Evolutionary conservation across 2,113 vertebrate species (phyloP).

Genomic region (Haemorhous mexicanus): DNA sequence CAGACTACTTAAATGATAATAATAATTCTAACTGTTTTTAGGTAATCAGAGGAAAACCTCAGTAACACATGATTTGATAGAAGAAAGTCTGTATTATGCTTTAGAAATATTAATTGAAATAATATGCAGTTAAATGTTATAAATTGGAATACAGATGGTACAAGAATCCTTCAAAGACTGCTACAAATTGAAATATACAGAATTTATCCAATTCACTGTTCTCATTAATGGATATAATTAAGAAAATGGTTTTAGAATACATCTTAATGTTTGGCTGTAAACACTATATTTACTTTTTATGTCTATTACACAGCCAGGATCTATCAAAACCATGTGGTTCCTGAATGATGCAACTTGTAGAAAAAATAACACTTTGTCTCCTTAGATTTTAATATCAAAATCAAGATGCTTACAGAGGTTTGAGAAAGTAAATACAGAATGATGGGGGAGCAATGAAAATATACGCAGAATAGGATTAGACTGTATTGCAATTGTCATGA

Average conservation of each 20-base stretch:
- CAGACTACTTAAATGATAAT: background rate
- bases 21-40: background rate
- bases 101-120: background rate
- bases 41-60: background rate
- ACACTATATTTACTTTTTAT: background rate
- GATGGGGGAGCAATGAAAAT: fast-evolving
- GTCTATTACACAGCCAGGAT: background rate
- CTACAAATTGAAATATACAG: background rate
- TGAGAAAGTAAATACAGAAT: background rate
- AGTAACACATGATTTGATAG: background rate
- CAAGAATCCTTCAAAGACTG: background rate
- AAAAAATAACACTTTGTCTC: background rate
- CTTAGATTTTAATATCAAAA: background rate
- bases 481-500: background rate
- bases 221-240: background rate
- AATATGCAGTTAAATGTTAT: background rate
- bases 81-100: background rate
- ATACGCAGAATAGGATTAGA: background rate
- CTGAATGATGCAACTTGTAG: background rate
- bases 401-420: background rate
- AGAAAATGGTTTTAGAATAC: background rate
- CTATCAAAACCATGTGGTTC: background rate
- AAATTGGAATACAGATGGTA: background rate
- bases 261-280: background rate
- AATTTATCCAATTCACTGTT: background rate